These are phyloP conservation scores for Pseudomyrmex gracilis DNA, from an alignment of 1,140 invertebrate species.

Conservation along the genomic window DNA sequence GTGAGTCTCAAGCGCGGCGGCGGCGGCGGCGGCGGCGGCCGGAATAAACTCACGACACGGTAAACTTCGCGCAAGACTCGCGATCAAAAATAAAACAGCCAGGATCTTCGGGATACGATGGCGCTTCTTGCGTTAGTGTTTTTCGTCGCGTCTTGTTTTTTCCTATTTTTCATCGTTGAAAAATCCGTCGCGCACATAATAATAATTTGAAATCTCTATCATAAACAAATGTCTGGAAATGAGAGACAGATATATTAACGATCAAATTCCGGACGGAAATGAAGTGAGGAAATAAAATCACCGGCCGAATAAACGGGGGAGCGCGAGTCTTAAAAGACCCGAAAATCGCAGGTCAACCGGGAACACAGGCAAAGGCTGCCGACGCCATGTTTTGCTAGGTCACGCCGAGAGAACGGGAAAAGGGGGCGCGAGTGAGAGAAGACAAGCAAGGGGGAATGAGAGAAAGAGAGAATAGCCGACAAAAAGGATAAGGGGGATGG, in stretches of 20 bases:
- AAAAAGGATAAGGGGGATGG: constrained; percentile 40
- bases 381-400: constrained; percentile 42
- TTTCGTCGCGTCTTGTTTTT: not conserved
- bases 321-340: constrained; percentile 1
- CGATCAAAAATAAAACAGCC: constrained; percentile 51
- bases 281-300: not conserved
- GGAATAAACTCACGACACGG: constrained; percentile 71
- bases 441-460: constrained; percentile 17
- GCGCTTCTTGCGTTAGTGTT: not conserved
- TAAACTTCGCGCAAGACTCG: constrained; percentile 63
- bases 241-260: not conserved
- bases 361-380: not conserved
- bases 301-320: constrained; percentile 6
- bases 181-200: not conserved
- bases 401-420: constrained; percentile 15
- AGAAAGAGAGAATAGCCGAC: constrained; percentile 1
- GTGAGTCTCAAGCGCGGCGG: constrained; percentile 70
- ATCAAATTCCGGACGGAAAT: not conserved
- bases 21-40: constrained; percentile 42
- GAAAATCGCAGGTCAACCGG: constrained; percentile 1
- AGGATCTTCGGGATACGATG: constrained; percentile 55
- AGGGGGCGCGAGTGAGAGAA: not conserved
- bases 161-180: not conserved
- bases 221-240: not conserved
- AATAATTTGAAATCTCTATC: not conserved